phyloP scores from a whole-genome alignment of 2,888 invertebrate species.

The Ditula angustiorana region DNA sequence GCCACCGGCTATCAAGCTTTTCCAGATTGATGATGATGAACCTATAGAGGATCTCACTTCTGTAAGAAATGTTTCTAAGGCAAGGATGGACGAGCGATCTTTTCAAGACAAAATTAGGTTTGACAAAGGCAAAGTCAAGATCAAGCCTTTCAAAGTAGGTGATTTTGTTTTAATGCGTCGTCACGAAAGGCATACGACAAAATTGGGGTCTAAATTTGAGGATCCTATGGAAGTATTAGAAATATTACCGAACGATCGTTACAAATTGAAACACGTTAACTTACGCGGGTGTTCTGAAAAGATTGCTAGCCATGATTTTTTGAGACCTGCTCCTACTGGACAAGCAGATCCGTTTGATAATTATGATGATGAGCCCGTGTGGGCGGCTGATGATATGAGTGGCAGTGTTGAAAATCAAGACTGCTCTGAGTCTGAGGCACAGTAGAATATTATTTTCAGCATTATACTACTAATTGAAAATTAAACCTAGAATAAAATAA shows the following conservation, averaged over 20 bases:
- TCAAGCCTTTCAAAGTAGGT: constrained; percentile 35
- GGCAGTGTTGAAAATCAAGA: too few relatives aligned
- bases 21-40: constrained; percentile 34
- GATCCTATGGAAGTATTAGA: constrained; percentile 38
- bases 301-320: constrained; percentile 37
- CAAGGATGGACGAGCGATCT: constrained; percentile 43
- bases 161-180: constrained; percentile 42
- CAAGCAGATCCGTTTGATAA: background rate
- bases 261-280: constrained; percentile 38
- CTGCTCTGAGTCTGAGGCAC: too few relatives aligned
- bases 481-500: too few relatives aligned
- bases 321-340: constrained; percentile 26
- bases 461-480: too few relatives aligned
- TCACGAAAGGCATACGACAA: constrained; percentile 20
- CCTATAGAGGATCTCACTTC: constrained; percentile 14
- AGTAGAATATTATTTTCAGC: too few relatives aligned
- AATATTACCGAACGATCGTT: constrained; percentile 36
- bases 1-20: constrained; percentile 32
- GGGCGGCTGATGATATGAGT: too few relatives aligned
- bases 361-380: background rate
- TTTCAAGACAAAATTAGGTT: constrained; percentile 35
- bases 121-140: constrained; percentile 32
- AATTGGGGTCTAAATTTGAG: constrained; percentile 15
- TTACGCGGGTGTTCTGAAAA: constrained; percentile 22
- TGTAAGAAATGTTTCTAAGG: constrained; percentile 18